These are phyloP conservation scores for Aethina tumida DNA, from an alignment of 1,140 invertebrate genomes.

Conservation along the genomic window DNA sequence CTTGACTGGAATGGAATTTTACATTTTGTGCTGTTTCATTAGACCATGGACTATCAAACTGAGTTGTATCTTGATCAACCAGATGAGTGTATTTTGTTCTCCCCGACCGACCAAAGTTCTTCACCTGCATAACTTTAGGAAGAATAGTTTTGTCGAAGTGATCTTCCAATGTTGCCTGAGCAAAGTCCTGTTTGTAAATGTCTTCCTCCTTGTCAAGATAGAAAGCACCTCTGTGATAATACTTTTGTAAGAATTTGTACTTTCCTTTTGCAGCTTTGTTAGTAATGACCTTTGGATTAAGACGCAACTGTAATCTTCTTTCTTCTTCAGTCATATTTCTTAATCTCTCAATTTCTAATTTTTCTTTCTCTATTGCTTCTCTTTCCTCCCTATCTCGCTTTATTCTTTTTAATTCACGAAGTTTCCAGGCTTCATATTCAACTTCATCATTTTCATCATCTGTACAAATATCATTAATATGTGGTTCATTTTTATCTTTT, in stretches of 20 bases:
- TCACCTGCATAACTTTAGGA: conserved; percentile 99
- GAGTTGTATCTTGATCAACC: conserved; percentile 98
- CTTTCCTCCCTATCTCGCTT: conserved; percentile 93
- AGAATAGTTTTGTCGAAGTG: conserved; percentile 98
- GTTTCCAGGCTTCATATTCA: conserved; percentile 96
- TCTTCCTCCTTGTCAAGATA: conserved; percentile 93
- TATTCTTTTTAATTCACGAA: conserved; percentile 90
- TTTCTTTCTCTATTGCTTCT: conserved; percentile 79
- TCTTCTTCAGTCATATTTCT: conserved; percentile 97
- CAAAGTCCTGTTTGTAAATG: conserved; percentile 88
- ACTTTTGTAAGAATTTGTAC: conserved; percentile 99
- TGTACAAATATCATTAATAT: conserved; percentile 83
- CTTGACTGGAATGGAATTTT: conserved; percentile 81
- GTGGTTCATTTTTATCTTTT: conserved; percentile 50
- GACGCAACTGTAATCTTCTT: conserved; percentile 70
- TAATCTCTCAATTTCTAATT: conserved; percentile 82
- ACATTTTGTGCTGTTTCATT: conserved; percentile 81
- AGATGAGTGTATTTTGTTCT: conserved; percentile 99
- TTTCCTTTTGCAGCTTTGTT: conserved; percentile 97
- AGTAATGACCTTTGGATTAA: conserved; percentile 89
- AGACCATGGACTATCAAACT: conserved; percentile 95
- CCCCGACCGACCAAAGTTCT: conserved; percentile 98
- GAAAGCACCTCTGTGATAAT: conserved; percentile 98
- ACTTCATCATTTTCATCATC: conserved; percentile 98
- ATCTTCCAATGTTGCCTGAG: conserved; percentile 94